These are phyloP conservation scores for Danionella dracula DNA, from an alignment of 2,797 vertebrate species.

Conservation along the genomic window DNA sequence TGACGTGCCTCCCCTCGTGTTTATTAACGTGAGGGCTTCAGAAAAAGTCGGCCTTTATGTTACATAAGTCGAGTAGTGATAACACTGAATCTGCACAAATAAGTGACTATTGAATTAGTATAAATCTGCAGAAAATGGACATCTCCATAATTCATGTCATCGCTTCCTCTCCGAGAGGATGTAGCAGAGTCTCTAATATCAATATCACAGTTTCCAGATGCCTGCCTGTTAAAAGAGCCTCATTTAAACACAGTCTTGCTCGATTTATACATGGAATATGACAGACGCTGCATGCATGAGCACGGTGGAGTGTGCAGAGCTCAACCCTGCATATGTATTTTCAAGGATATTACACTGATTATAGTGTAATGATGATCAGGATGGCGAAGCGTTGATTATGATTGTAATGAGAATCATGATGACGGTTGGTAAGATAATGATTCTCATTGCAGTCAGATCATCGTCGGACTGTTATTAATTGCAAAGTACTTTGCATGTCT, in stretches of 20 bases:
- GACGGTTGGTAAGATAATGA: slow-evolving; percentile 48
- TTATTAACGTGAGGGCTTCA: slow-evolving; percentile 19
- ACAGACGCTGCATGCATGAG: slow-evolving; percentile 15
- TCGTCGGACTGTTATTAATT: slow-evolving; percentile 37
- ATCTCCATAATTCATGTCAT: slow-evolving; percentile 30
- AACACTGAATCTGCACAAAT: slow-evolving; percentile 26
- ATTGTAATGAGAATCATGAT: slow-evolving; percentile 62
- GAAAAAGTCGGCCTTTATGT: slow-evolving; percentile 18
- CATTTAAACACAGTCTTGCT: slow-evolving; percentile 1
- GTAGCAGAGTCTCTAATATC: slow-evolving; percentile 24
- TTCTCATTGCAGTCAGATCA: slow-evolving; percentile 31
- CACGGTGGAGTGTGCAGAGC: neutral
- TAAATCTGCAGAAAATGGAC: slow-evolving; percentile 17
- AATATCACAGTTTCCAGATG: slow-evolving; percentile 13
- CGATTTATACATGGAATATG: neutral
- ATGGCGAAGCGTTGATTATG: slow-evolving; percentile 56
- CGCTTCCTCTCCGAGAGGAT: neutral
- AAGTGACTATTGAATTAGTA: slow-evolving; percentile 33
- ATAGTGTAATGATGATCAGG: slow-evolving; percentile 48
- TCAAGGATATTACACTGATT: slow-evolving; percentile 28
- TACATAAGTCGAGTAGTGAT: slow-evolving; percentile 27
- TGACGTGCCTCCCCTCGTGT: slow-evolving; percentile 4
- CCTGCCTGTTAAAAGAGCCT: slow-evolving; percentile 4
- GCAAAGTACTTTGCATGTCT: slow-evolving; percentile 22
- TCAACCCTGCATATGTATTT: slow-evolving; percentile 24